Base-by-base conservation (phyloP, 1,140 invertebrate genomes). In the Scaptomyza pallida region DNA sequence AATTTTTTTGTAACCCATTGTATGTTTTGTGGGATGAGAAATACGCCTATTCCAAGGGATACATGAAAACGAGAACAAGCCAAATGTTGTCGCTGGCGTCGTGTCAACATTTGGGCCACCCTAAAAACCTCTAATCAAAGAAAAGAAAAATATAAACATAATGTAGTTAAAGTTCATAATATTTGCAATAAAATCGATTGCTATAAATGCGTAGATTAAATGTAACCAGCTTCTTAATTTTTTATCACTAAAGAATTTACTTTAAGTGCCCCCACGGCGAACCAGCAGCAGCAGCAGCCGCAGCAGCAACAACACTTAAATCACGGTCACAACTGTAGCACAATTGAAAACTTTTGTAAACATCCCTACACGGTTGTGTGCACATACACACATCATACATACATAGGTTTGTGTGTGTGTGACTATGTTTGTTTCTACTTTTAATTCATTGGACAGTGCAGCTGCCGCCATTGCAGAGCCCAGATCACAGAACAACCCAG, bases 331-430 rank as follows among this genome's bases (percentile, higher is more conserved):
- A 75, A 83, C 75, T 83, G 75, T 57, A 79, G 62, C 62, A 45
- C 75, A 85, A 85, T 81, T 81, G 77, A 86, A 85, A 86, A 81
- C 69, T 86, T 85, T 85, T 74, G 40, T 60, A 26, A 30, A 69
- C 56, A 48, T 41, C 37, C 13, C 10, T 6, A 17, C 26, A 30
- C 8, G 26, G 23, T 2, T 30, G 0, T 9, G 26, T 10, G 12
- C 19, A 43, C 23, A 13, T n/a, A 44, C 4, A 43, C 10, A 15
- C 17, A 45, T 9, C 3, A 65, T 51, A 26, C n/a, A 41, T 74
- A 57, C 55, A 65, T 61, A 48, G 16, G 40, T 45, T 41, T 60
- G 40, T 68, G 50, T 75, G 40, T 26, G 48, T 41, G 13, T 57
- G 30, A 30, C 54, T 48, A 16, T 64, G 41, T 69, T 72, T 72